Evolutionary conservation across 2,113 vertebrate species (phyloP).

Genomic region (Corapipo altera): DNA sequence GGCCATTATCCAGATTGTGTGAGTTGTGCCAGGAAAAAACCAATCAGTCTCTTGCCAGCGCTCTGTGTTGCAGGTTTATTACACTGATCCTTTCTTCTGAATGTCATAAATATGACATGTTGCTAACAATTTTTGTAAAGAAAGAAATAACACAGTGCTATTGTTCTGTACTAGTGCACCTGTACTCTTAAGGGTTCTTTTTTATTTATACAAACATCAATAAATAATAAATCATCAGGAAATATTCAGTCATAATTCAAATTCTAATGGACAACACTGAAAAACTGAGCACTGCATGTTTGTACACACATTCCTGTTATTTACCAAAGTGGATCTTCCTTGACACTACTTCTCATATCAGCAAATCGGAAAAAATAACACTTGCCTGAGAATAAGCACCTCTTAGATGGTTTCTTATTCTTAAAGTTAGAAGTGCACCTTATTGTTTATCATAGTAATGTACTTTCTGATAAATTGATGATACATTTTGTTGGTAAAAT

Average conservation of each 20-base stretch:
- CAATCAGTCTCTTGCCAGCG: not conserved
- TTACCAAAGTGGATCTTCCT: not conserved
- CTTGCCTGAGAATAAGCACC: not conserved
- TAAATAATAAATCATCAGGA: not conserved
- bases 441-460: not conserved
- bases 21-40: constrained; percentile 29
- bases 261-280: not conserved
- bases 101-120: not conserved
- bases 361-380: not conserved
- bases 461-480: not conserved
- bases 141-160: not conserved
- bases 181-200: not conserved
- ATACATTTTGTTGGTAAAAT: not conserved
- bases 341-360: not conserved
- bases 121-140: constrained; percentile 12
- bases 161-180: not conserved
- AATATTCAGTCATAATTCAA: not conserved
- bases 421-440: not conserved
- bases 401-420: not conserved
- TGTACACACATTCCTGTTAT: not conserved
- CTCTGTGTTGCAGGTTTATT: not conserved
- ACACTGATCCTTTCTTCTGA: not conserved
- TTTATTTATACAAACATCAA: not conserved
- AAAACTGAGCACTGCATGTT: not conserved
- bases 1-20: constrained; percentile 36